These are phyloP conservation scores for Noctuana brunneofusca DNA, from an alignment of 2,888 invertebrate genomes.

Conservation along the genomic window DNA sequence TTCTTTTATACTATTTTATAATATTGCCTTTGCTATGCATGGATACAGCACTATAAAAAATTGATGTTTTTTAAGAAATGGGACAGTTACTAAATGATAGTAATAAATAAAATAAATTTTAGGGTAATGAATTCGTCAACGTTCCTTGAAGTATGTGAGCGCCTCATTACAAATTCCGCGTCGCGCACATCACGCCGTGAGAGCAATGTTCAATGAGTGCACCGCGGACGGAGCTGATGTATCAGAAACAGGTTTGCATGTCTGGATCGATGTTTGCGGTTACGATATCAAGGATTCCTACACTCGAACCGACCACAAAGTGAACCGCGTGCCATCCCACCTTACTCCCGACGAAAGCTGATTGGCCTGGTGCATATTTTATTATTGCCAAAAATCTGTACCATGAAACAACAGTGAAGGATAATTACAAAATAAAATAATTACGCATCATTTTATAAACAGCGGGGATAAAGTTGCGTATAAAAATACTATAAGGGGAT, in stretches of 20 bases:
- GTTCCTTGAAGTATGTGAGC: constrained; percentile 26
- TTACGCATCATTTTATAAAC: constrained; percentile 60
- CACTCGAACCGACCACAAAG: constrained; percentile 69
- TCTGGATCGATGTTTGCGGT: constrained; percentile 69
- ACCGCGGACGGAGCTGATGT: constrained; percentile 41
- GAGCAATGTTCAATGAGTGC: constrained; percentile 49
- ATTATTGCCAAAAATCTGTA: background rate
- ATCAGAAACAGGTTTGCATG: constrained; percentile 67
- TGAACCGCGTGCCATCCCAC: constrained; percentile 52
- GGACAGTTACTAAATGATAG: constrained; percentile 20
- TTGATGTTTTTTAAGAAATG: constrained; percentile 4
- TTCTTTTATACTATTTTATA: too few relatives aligned
- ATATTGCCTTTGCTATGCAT: too few relatives aligned
- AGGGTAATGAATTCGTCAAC: constrained; percentile 32
- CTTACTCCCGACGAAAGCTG: constrained; percentile 11
- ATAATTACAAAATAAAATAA: constrained; percentile 56
- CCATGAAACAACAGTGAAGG: background rate
- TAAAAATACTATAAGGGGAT: too few relatives aligned
- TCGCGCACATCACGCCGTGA: constrained; percentile 44
- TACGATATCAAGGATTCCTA: constrained; percentile 59
- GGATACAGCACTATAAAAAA: background rate
- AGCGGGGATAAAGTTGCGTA: constrained; percentile 39
- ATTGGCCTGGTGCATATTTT: background rate
- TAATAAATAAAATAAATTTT: constrained; percentile 24
- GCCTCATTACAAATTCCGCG: constrained; percentile 47